Percentiles rank a stretch among this genome's conserved stretches.
These are phyloP conservation scores for Trinectes maculatus DNA, from an alignment of 2,113 vertebrate genomes.

Conservation along the genomic window DNA sequence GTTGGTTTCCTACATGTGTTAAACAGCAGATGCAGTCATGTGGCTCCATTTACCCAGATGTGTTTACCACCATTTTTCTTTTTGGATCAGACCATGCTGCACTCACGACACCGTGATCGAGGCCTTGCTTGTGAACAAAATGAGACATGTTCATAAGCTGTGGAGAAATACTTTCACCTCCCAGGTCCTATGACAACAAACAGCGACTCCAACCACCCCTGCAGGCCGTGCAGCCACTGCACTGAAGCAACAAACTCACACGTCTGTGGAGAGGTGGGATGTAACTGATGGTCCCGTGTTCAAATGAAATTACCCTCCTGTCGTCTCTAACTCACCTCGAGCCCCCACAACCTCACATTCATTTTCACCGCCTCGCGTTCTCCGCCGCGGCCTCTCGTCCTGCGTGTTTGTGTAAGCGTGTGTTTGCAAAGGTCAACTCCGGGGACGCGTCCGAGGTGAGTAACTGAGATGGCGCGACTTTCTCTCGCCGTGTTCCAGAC, in stretches of 20 bases:
- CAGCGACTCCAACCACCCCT: slow-evolving; percentile 14
- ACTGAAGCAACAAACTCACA: slow-evolving; percentile 50
- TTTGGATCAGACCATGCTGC: background rate
- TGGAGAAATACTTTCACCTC: slow-evolving; percentile 45
- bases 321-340: slow-evolving; percentile 6
- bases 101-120: slow-evolving; percentile 26
- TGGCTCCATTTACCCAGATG: background rate
- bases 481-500: slow-evolving; percentile 25
- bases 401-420: slow-evolving; percentile 8
- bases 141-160: slow-evolving; percentile 42
- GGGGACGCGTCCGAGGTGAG: slow-evolving; percentile 21
- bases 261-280: slow-evolving; percentile 9
- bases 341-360: slow-evolving; percentile 3
- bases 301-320: slow-evolving; percentile 37
- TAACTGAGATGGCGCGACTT: slow-evolving; percentile 12
- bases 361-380: background rate
- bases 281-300: slow-evolving; percentile 47
- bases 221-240: slow-evolving; percentile 18
- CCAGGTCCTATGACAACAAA: slow-evolving; percentile 51
- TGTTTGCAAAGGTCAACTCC: slow-evolving; percentile 53
- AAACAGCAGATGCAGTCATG: background rate
- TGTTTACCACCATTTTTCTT: too few species aligned
- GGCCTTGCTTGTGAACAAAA: slow-evolving; percentile 13
- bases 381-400: slow-evolving; percentile 2
- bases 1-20: slow-evolving; percentile 17